These are phyloP conservation scores for Enoplolaimus lenunculus DNA, from an alignment of 2,888 invertebrate species.

Conservation along the genomic window DNA sequence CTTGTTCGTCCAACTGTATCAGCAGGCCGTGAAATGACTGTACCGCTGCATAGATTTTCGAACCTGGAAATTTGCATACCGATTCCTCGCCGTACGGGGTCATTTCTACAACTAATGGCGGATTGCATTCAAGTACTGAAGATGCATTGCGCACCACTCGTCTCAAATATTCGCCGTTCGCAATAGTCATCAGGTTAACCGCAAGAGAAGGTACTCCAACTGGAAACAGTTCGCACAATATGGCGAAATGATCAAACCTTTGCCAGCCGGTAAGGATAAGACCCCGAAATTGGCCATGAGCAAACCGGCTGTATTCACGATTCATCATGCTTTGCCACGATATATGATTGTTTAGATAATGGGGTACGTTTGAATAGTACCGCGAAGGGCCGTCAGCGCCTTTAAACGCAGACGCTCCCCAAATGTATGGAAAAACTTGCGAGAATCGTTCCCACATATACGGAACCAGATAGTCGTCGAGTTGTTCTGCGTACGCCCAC, in stretches of 20 bases:
- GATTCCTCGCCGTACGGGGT: constrained; percentile 12
- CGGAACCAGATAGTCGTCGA: constrained; percentile 33
- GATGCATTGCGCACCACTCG: background rate
- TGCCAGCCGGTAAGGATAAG: constrained; percentile 46
- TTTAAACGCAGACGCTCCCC: constrained; percentile 62
- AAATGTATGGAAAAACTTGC: constrained; percentile 54
- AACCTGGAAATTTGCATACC: constrained; percentile 23
- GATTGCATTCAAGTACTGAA: background rate
- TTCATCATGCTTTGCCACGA: constrained; percentile 42
- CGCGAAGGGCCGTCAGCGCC: constrained; percentile 45
- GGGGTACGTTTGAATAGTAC: constrained; percentile 43
- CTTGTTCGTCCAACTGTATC: constrained; percentile 24
- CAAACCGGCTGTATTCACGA: constrained; percentile 22
- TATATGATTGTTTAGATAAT: constrained; percentile 46
- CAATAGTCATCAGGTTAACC: constrained; percentile 25
- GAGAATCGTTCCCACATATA: constrained; percentile 55
- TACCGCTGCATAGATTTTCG: constrained; percentile 20
- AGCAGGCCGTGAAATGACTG: constrained; percentile 24
- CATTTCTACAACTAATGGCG: constrained; percentile 16
- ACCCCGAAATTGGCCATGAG: constrained; percentile 36
- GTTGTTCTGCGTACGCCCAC: constrained; percentile 37
- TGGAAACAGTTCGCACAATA: constrained; percentile 46
- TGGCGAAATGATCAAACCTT: constrained; percentile 45
- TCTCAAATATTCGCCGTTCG: background rate
- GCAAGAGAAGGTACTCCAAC: constrained; percentile 36